Conservation (phyloP, 2,888 invertebrate species). For the Synergus gifuensis region DNA sequence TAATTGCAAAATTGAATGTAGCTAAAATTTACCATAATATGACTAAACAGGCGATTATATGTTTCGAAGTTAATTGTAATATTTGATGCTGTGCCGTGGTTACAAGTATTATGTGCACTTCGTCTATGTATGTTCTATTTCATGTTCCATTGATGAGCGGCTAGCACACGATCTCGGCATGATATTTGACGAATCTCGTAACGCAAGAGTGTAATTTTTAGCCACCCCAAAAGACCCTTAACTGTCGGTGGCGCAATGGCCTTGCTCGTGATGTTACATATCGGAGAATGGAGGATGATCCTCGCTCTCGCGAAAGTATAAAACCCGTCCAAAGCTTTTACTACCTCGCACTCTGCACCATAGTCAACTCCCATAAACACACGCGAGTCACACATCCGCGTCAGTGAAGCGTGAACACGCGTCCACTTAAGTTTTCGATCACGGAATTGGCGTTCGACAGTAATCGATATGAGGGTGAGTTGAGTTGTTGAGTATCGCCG, state of each 20-base stretch:
- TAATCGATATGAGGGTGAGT: constrained; percentile 37
- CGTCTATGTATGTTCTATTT: constrained; percentile 16
- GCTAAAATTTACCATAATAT: background rate
- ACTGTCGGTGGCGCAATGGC: constrained; percentile 69
- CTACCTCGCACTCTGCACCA: constrained; percentile 70
- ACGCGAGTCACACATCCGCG: constrained; percentile 49
- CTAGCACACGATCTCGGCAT: background rate
- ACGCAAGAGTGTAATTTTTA: constrained; percentile 43
- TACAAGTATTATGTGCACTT: background rate
- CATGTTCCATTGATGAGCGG: background rate
- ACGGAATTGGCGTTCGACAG: constrained; percentile 23
- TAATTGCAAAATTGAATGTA: too few species aligned
- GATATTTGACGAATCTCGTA: background rate
- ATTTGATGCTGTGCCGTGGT: background rate
- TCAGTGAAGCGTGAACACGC: constrained; percentile 45
- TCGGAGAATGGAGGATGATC: constrained; percentile 66
- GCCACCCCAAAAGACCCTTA: constrained; percentile 49
- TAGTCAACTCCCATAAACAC: constrained; percentile 68
- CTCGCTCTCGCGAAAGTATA: constrained; percentile 71
- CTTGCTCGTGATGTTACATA: constrained; percentile 75
- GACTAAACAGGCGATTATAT: background rate
- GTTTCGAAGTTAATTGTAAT: background rate
- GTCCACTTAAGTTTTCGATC: constrained; percentile 37
- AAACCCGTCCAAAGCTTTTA: constrained; percentile 71
- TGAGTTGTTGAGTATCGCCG: background rate